These are phyloP conservation scores for Coregonus ussuriensis DNA, from an alignment of 2,797 vertebrate species.

Conservation along the genomic window DNA sequence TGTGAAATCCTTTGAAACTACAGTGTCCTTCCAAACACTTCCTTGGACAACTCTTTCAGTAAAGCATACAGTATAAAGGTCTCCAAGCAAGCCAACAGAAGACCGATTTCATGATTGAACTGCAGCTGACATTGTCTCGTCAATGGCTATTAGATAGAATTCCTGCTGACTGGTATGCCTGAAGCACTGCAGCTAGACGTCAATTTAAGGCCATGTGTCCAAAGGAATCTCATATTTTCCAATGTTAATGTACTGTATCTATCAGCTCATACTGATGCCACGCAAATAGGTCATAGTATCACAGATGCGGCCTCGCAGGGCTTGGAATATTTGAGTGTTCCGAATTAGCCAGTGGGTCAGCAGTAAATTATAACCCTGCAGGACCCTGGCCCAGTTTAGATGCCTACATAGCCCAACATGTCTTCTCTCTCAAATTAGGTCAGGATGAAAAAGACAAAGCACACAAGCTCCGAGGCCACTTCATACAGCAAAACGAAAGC, in stretches of 20 bases:
- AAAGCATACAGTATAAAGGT: too few species aligned
- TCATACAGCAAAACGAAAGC: background rate
- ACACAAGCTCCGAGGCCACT: background rate
- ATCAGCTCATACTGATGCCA: slow-evolving; percentile 15
- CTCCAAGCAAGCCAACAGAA: background rate
- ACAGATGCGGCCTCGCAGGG: slow-evolving; percentile 47
- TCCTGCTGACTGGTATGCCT: slow-evolving; percentile 15
- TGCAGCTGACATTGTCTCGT: slow-evolving; percentile 26
- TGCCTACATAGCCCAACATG: slow-evolving; percentile 1
- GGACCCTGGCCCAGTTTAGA: background rate
- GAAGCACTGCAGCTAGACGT: background rate
- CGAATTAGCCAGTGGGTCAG: slow-evolving; percentile 49
- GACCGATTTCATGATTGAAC: slow-evolving; percentile 34
- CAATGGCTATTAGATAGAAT: slow-evolving; percentile 36
- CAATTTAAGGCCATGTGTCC: background rate
- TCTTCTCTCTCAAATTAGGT: slow-evolving; percentile 15
- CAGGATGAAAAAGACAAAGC: slow-evolving; percentile 11
- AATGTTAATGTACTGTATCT: slow-evolving; percentile 24
- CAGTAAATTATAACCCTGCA: background rate
- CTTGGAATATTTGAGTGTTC: slow-evolving; percentile 33
- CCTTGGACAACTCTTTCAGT: too few species aligned
- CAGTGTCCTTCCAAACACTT: too few species aligned
- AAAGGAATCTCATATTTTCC: slow-evolving; percentile 1
- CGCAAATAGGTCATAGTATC: slow-evolving; percentile 43
- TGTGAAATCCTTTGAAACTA: too few species aligned